Conservation (phyloP, 2,888 invertebrate species). For the Drosophila lacicola region DNA sequence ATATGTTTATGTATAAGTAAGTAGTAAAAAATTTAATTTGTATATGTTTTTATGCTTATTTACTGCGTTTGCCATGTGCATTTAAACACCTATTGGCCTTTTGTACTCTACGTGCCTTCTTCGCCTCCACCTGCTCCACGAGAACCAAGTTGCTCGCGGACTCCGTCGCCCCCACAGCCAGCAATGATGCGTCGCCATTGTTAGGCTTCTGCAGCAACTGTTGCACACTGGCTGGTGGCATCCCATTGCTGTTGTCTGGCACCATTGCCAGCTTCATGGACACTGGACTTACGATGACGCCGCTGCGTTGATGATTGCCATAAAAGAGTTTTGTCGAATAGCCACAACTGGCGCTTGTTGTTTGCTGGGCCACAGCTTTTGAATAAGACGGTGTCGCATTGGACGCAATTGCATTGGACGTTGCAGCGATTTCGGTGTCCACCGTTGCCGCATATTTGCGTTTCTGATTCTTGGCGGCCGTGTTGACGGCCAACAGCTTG, state of each 20-base stretch:
- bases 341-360: constrained; percentile 36
- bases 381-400: constrained; percentile 51
- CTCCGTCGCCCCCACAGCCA: constrained; percentile 22
- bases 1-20: constrained; percentile 62
- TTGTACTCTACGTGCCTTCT: constrained; percentile 86
- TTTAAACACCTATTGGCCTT: constrained; percentile 84
- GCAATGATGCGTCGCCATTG: constrained; percentile 13
- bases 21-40: constrained; percentile 66
- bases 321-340: constrained; percentile 77
- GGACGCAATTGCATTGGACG: constrained; percentile 68
- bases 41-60: constrained; percentile 74
- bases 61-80: constrained; percentile 85
- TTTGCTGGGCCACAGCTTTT: constrained; percentile 30
- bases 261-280: constrained; percentile 55
- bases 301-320: constrained; percentile 77
- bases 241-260: constrained; percentile 5
- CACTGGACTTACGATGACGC: constrained; percentile 79
- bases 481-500: constrained; percentile 82
- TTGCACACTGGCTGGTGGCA: background rate
- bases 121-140: constrained; percentile 80
- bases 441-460: constrained; percentile 67
- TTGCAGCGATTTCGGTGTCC: constrained; percentile 29
- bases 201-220: constrained; percentile 15
- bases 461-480: constrained; percentile 82
- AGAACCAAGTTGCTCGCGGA: constrained; percentile 24